These are phyloP conservation scores for Tor tambroides DNA, from an alignment of 2,113 vertebrate genomes.

Conservation along the genomic window DNA sequence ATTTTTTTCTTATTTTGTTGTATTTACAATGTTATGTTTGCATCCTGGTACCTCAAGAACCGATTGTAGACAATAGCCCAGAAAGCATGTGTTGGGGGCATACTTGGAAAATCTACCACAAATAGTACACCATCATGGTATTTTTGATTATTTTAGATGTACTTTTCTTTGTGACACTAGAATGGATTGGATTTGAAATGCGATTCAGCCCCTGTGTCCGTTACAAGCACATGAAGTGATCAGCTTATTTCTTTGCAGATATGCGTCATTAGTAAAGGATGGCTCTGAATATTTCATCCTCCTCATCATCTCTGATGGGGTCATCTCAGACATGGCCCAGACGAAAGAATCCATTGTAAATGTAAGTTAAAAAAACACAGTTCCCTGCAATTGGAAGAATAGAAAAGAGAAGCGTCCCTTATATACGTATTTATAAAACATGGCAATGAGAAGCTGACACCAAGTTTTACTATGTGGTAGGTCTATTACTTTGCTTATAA, in stretches of 20 bases:
- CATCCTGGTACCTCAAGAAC: neutral
- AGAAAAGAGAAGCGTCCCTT: neutral
- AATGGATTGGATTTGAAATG: neutral
- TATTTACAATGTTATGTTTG: neutral
- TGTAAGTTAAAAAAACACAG: conserved; percentile 70
- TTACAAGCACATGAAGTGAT: neutral
- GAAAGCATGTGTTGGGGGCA: neutral
- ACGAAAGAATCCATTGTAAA: conserved; percentile 97
- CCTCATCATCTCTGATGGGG: conserved; percentile 95
- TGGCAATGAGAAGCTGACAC: neutral
- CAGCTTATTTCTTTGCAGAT: conserved; percentile 72
- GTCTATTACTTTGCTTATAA: neutral
- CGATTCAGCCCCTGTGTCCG: neutral
- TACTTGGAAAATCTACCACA: neutral
- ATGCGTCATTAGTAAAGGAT: conserved; percentile 90
- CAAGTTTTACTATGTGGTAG: neutral
- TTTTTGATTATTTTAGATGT: neutral
- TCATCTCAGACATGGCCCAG: conserved; percentile 99
- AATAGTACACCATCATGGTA: neutral
- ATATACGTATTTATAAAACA: neutral
- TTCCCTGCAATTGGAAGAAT: neutral
- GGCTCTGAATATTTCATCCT: conserved; percentile 98
- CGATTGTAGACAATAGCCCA: neutral
- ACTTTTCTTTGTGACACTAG: neutral
- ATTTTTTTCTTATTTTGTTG: neutral